Evolutionary conservation across 2,888 invertebrate species (phyloP), one percentile per base, ranked within the genome.

Genomic region (Thalpophila matura): DNA sequence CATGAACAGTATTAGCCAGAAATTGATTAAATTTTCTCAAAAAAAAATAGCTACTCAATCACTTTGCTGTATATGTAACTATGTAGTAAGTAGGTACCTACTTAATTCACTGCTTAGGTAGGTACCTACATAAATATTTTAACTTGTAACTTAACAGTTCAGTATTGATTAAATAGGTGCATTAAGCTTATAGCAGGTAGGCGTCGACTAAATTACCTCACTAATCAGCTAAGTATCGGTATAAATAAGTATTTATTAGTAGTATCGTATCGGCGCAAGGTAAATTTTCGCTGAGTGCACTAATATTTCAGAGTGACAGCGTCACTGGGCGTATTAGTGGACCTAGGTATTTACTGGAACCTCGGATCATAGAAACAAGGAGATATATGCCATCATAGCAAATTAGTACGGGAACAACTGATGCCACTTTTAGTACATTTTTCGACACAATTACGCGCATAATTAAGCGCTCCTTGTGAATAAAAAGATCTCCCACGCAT

Each of bases 221-320:
- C 31, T 33, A 37, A 54, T 53, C 33, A 46, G 10, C 1, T 33
- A 24, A 54, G 35, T 33, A 60, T 20, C 26, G 10, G 43, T 16
- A 47, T 69, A 47, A 72, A 51, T 33, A 31, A 37, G 42, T 24
- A 43, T 43, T 38, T 38, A 9, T 38, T 38, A 9, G 0, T 47
- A 7, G 22, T 37, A 64, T 57, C 27, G 14, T n/a, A 37, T 9
- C 5, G 12, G 35, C 16, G 10, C 16, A 3, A 27, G 46, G 35
- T 50, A 26, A 43, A 69, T 47, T 26, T 31, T 24, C 18, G 12
- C n/a, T 33, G 46, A 60, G 54, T 72, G 59, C 58, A 49, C 10
- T 35, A 62, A 74, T 72, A 73, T 46, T 10, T 63, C 54, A 58
- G 16, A 6, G n/a, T 38, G 68, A 58, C 57, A 51, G 29, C 0